phyloP scores from a whole-genome alignment of 2,113 vertebrate genomes.

The Delphinapterus leucas region DNA sequence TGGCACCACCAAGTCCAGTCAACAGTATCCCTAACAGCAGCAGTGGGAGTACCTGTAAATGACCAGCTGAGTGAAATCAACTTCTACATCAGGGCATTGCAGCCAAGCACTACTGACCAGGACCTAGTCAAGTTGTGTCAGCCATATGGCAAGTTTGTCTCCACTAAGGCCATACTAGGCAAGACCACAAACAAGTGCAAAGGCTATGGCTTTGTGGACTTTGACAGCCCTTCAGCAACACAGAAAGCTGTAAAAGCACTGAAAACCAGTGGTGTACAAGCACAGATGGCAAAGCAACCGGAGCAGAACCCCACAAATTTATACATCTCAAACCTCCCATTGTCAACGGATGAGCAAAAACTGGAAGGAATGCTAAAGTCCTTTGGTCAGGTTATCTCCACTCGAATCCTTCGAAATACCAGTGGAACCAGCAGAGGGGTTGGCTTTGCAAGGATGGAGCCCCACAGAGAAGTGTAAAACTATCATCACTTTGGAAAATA shows the following conservation, averaged over 20 bases:
- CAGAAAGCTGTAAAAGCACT: conserved; percentile 92
- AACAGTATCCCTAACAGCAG: conserved; percentile 82
- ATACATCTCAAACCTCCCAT: conserved; percentile 94
- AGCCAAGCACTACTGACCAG: conserved; percentile 93
- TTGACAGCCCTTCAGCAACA: conserved; percentile 90
- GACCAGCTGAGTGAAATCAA: conserved; percentile 96
- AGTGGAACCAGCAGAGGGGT: conserved; percentile 92
- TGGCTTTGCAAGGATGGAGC: conserved; percentile 95
- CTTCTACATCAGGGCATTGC: conserved; percentile 93
- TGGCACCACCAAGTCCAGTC: conserved; percentile 92
- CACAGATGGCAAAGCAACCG: conserved; percentile 98
- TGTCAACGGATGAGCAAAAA: conserved; percentile 94
- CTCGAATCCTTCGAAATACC: conserved; percentile 92
- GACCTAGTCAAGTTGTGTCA: conserved; percentile 95
- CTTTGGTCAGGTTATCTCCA: conserved; percentile 95
- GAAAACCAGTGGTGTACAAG: conserved; percentile 92
- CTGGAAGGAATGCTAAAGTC: conserved; percentile 94
- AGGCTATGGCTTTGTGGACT: conserved; percentile 96
- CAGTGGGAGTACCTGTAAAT: conserved; percentile 76
- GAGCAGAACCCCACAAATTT: conserved; percentile 96
- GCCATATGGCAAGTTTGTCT: conserved; percentile 94
- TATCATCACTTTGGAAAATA: conserved; percentile 94
- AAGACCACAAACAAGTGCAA: conserved; percentile 96
- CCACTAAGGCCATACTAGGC: conserved; percentile 94
- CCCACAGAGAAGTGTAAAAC: conserved; percentile 95